These are phyloP conservation scores for Ctenopoma multispine DNA, from an alignment of 2,797 vertebrate genomes.

Conservation along the genomic window DNA sequence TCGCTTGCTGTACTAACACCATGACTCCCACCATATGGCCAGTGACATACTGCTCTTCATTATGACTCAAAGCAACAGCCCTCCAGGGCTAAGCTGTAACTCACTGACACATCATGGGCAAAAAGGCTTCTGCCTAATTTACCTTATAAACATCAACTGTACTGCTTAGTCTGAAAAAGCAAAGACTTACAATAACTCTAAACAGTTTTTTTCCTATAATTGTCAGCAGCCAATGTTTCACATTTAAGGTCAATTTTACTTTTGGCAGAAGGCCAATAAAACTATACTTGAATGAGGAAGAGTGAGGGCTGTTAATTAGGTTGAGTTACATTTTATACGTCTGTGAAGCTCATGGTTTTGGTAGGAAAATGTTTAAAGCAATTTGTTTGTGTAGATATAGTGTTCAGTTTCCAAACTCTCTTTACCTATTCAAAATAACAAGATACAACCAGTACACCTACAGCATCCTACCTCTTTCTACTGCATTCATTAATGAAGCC, in stretches of 20 bases:
- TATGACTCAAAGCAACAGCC: conserved; percentile 70
- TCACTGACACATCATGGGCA: conserved; percentile 49
- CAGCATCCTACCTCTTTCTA: not conserved
- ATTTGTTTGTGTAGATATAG: not conserved
- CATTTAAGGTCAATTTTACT: conserved; percentile 13
- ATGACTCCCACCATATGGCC: conserved; percentile 77
- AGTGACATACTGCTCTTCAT: conserved; percentile 80
- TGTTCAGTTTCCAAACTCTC: not conserved
- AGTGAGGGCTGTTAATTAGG: conserved; percentile 1
- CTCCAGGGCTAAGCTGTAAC: conserved; percentile 58
- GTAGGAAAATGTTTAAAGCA: not conserved
- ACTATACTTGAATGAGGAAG: conserved; percentile 18
- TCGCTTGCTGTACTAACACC: conserved; percentile 59
- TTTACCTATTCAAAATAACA: not conserved
- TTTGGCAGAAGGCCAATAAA: conserved; percentile 16
- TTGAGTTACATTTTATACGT: conserved; percentile 5
- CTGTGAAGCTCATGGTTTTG: not conserved
- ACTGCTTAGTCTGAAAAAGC: conserved; percentile 14
- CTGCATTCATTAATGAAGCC: not conserved
- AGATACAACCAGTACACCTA: not conserved
- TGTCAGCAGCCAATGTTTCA: conserved; percentile 11
- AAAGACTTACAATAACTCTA: conserved; percentile 5
- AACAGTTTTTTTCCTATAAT: conserved; percentile 7
- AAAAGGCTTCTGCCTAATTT: conserved; percentile 40
- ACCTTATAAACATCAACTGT: conserved; percentile 25